These are phyloP conservation scores for Spisula solida DNA, from an alignment of 2,888 invertebrate genomes.

Conservation along the genomic window DNA sequence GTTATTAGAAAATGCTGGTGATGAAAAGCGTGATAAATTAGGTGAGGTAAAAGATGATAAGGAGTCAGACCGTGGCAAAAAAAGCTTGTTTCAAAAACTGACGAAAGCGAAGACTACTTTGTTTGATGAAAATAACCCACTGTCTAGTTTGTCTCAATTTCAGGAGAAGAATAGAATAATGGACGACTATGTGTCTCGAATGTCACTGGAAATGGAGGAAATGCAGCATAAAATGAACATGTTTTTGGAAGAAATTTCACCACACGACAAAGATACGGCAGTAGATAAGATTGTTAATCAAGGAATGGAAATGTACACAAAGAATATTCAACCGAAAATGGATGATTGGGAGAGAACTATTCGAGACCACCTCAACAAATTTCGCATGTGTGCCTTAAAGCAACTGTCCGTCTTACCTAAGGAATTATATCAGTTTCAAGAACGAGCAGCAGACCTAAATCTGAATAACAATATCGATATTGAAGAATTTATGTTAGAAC, in stretches of 20 bases:
- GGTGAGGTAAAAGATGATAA: not conserved
- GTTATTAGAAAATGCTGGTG: not conserved
- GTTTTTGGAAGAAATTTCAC: conserved; percentile 26
- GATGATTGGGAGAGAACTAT: conserved; percentile 32
- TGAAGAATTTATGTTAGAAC: conserved; percentile 28
- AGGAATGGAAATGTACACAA: conserved; percentile 14
- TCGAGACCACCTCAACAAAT: conserved; percentile 26
- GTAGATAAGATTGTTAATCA: conserved; percentile 17
- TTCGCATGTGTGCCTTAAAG: conserved; percentile 36
- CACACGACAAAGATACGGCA: not conserved
- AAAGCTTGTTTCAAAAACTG: conserved; percentile 26
- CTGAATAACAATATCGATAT: conserved; percentile 36
- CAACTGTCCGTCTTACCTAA: conserved; percentile 21
- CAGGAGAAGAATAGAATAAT: conserved; percentile 30
- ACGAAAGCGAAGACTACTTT: conserved; percentile 30
- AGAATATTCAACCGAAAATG: conserved; percentile 33
- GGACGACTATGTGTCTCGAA: conserved; percentile 7
- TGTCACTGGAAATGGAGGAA: conserved; percentile 34
- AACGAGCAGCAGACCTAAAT: conserved; percentile 23
- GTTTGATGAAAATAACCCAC: conserved; percentile 35
- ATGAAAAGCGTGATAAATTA: not conserved
- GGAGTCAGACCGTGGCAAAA: not conserved
- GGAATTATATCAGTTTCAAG: conserved; percentile 34
- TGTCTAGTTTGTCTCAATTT: conserved; percentile 23
- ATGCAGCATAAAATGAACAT: conserved; percentile 22